These are phyloP conservation scores for Drosophila picticornis DNA, from an alignment of 2,888 invertebrate genomes.

Conservation along the genomic window DNA sequence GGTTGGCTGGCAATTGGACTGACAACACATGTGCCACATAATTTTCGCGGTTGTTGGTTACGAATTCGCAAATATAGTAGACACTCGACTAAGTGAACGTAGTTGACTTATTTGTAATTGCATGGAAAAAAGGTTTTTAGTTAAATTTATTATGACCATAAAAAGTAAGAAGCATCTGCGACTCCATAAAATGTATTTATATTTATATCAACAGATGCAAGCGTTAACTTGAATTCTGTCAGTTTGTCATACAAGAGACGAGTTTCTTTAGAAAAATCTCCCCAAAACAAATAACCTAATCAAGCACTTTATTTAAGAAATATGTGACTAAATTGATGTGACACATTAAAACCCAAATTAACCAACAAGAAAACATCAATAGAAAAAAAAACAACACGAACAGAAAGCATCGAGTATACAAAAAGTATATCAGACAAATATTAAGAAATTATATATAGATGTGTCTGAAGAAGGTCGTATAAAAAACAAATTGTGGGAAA, in stretches of 20 bases:
- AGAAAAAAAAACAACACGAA: not conserved
- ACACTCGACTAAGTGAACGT: not conserved
- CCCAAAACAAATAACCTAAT: not conserved
- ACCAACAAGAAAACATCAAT: not conserved
- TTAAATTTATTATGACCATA: not conserved
- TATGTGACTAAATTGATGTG: not conserved
- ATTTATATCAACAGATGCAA: not conserved
- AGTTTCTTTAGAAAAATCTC: not conserved
- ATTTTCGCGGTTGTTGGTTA: conserved; percentile 58
- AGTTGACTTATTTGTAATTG: no score
- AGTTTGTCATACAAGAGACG: not conserved
- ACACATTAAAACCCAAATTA: not conserved
- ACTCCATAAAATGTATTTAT: not conserved
- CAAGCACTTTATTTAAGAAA: not conserved
- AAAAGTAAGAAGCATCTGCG: not conserved
- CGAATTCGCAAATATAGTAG: conserved; percentile 45
- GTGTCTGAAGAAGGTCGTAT: not conserved
- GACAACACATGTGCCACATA: conserved; percentile 67
- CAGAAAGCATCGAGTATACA: not conserved
- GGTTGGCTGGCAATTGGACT: conserved; percentile 40
- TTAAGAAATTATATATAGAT: not conserved
- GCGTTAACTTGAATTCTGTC: not conserved
- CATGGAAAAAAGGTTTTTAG: no score
- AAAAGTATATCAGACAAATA: not conserved
- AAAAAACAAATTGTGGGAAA: not conserved